phyloP scores from a whole-genome alignment of 2,797 vertebrate species.

The Hozukius guyotensis region DNA sequence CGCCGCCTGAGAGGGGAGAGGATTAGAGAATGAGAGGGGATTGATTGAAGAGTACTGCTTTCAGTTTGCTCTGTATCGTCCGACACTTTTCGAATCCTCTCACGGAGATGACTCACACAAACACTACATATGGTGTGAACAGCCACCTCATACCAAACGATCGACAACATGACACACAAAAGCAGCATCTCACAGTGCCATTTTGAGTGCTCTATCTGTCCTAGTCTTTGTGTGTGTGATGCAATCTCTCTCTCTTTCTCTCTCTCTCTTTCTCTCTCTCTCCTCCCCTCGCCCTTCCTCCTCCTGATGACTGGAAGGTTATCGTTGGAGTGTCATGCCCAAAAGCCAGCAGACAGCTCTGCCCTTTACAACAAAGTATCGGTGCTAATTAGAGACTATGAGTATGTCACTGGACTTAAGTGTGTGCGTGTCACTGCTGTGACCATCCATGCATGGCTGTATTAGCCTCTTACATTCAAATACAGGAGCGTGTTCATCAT shows the following conservation, averaged over 20 bases:
- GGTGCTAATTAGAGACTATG: constrained; percentile 70
- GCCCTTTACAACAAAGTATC: constrained; percentile 69
- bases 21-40: neutral
- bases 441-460: constrained; percentile 32
- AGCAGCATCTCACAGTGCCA: neutral
- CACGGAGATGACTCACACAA: constrained; percentile 14
- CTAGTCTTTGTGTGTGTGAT: neutral
- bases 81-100: neutral
- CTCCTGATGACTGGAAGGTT: constrained; percentile 51
- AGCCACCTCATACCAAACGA: neutral
- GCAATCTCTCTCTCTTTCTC: neutral
- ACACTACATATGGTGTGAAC: constrained; percentile 3
- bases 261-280: neutral
- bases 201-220: neutral
- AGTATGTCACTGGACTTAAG: constrained; percentile 59
- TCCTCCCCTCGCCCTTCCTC: neutral
- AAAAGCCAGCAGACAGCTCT: constrained; percentile 69
- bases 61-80: constrained; percentile 2
- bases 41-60: neutral
- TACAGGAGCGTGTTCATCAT: constrained; percentile 18
- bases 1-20: neutral
- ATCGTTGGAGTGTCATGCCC: constrained; percentile 53
- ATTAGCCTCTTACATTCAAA: constrained; percentile 25
- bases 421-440: constrained; percentile 38
- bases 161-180: constrained; percentile 1